phyloP scores from a whole-genome alignment of 53 echinoderm and acorn worm species.

The Holothuria leucospilota region DNA sequence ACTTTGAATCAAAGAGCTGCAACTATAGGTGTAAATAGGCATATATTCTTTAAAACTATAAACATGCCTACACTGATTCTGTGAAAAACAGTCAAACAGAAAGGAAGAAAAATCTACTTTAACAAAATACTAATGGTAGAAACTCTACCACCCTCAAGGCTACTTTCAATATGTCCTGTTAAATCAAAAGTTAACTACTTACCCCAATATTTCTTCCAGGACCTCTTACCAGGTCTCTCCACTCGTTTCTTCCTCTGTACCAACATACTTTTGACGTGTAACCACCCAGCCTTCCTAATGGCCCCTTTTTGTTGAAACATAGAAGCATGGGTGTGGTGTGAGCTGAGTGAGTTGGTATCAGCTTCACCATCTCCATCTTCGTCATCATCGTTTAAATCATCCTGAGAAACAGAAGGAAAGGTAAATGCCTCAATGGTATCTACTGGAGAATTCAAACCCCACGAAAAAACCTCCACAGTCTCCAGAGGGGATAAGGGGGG shows the following conservation, averaged over 20 bases:
- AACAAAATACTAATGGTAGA: too few relatives aligned
- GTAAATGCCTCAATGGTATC: not conserved
- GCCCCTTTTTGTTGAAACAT: constrained; percentile 91
- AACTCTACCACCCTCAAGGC: too few relatives aligned
- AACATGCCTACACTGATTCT: too few relatives aligned
- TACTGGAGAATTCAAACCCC: constrained; percentile 5
- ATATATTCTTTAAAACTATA: too few relatives aligned
- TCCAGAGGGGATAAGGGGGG: not conserved
- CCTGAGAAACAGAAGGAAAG: constrained; percentile 45
- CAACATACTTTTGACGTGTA: constrained; percentile 85
- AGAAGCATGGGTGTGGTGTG: constrained; percentile 80
- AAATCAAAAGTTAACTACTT: constrained; percentile 26
- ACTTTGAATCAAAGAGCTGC: too few relatives aligned
- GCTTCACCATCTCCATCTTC: constrained; percentile 69
- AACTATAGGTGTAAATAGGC: too few relatives aligned
- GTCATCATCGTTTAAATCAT: constrained; percentile 57
- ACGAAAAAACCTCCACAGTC: constrained; percentile 10
- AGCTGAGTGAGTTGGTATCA: constrained; percentile 81
- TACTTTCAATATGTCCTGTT: too few relatives aligned
- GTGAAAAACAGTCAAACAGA: too few relatives aligned
- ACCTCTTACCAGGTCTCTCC: constrained; percentile 80
- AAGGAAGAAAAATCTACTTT: too few relatives aligned
- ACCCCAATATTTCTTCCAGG: constrained; percentile 99
- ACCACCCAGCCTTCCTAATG: constrained; percentile 95
- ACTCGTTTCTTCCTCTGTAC: constrained; percentile 90